Evolutionary conservation across 2,113 vertebrate species (phyloP).

Genomic region (Alligator mississippiensis): DNA sequence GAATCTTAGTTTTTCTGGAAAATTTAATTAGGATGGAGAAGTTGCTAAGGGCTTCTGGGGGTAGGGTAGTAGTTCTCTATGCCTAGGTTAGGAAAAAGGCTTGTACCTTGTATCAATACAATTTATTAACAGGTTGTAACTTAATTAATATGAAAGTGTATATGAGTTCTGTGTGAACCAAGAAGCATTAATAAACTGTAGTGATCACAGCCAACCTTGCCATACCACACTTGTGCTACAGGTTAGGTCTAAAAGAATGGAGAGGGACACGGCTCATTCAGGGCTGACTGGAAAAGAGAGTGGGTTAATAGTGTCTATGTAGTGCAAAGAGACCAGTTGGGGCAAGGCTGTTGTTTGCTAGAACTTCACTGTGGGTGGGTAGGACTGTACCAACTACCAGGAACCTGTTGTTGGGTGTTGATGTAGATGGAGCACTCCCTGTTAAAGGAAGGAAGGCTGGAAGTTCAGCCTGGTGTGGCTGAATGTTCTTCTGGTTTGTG

Average conservation of each 20-base stretch:
- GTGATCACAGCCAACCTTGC: not conserved
- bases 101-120: not conserved
- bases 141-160: not conserved
- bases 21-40: not conserved
- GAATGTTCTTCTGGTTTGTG: not conserved
- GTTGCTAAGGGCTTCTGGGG: not conserved
- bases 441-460: not conserved
- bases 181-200: not conserved
- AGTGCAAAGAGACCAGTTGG: accelerated
- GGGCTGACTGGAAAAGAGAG: not conserved
- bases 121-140: not conserved
- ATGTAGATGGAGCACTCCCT: not conserved
- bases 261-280: not conserved
- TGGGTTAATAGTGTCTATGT: accelerated
- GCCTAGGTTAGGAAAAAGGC: not conserved
- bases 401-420: not conserved
- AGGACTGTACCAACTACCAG: not conserved
- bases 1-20: not conserved
- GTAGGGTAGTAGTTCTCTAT: not conserved
- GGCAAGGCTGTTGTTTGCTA: not conserved
- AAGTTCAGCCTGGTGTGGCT: not conserved
- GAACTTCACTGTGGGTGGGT: not conserved
- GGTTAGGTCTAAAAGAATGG: not conserved
- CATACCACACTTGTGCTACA: not conserved
- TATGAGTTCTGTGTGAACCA: not conserved